These are phyloP conservation scores for Apamea sordens DNA, from an alignment of 2,888 invertebrate species.

Conservation along the genomic window DNA sequence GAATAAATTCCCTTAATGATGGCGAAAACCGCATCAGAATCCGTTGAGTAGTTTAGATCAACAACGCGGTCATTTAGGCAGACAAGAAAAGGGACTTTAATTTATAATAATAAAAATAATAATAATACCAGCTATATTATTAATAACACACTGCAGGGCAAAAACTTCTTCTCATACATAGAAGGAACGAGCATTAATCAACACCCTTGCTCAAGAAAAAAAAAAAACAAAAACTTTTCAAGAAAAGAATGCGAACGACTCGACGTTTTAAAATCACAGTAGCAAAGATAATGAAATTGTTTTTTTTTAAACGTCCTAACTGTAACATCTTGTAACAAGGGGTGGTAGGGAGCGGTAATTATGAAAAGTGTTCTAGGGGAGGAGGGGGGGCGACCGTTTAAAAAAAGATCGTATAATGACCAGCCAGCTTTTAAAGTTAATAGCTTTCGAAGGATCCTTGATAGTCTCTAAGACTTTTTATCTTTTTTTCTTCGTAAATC, in stretches of 20 bases:
- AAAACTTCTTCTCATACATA: no score
- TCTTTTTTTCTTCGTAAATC: constrained; percentile 45
- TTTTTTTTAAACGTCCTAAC: constrained; percentile 75
- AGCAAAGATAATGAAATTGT: constrained; percentile 76
- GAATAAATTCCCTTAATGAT: not conserved
- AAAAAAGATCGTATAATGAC: constrained; percentile 88
- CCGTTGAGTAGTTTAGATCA: not conserved
- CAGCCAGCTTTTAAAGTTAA: constrained; percentile 88
- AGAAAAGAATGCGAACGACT: constrained; percentile 32
- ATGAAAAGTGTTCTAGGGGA: constrained; percentile 88
- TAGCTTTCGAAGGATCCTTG: constrained; percentile 86
- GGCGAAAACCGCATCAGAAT: not conserved
- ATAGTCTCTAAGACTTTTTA: constrained; percentile 64
- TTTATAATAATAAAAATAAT: not conserved
- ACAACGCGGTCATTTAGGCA: not conserved
- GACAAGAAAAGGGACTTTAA: not conserved
- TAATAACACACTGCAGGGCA: no score
- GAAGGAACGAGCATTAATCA: no score
- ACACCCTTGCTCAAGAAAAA: not conserved
- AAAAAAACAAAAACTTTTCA: not conserved
- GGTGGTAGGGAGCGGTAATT: constrained; percentile 83
- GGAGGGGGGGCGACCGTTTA: constrained; percentile 81
- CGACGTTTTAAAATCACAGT: constrained; percentile 62
- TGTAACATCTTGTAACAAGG: constrained; percentile 87
- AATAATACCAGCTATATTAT: no score